Base-by-base conservation (phyloP, 2,797 vertebrate species). In the Tenualosa ilisha region DNA sequence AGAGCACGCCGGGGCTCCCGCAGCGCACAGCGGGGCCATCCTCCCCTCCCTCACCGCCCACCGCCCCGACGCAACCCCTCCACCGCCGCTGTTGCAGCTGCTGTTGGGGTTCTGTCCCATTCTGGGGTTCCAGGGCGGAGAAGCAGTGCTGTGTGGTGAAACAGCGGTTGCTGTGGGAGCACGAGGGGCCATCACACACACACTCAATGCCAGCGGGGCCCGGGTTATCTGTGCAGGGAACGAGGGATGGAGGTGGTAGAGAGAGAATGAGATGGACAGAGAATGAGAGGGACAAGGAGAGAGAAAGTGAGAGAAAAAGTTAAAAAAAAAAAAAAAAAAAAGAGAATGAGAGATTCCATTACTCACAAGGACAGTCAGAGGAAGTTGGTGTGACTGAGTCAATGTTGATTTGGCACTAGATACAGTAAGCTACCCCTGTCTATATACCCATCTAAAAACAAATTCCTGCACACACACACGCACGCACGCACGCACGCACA, bases 21-120 rank as follows among this genome's bases (percentile, higher is more conserved):
- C 98, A 99, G 0, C 90, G 95, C 91, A 94, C 93, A 63, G 5
- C 37, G 1, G 40, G 20, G 20, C 15, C 72, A 96, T 75, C 96
- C 91, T 26, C 84, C 95, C 0, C 94, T 94, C 75, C 95, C 96
- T 79, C 72, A 40, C 40, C 68, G 2, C 13, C n/a, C 68, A 4
- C 56, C 68, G 95, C 93, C 91, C 94, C 93, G 90, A 98, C 93
- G 93, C 98, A 99, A 87, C 98, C 98, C 65, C 96, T 98, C 92
- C 95, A 96, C 89, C 95, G 95, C 56, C 95, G 96, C 89, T 95
- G 95, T 53, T 96, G 94, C 89, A 95, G 95, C 56, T 95, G 96
- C 89, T 95, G 95, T 53, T 96, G 94, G 1, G 92, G 15, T 0
- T 79, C 92, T 15, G 96, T 95, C 81, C 97, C 97, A 0, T 98